Evolutionary conservation across 2,113 vertebrate genomes (phyloP).

Genomic region (Illadopsis cleaveri): DNA sequence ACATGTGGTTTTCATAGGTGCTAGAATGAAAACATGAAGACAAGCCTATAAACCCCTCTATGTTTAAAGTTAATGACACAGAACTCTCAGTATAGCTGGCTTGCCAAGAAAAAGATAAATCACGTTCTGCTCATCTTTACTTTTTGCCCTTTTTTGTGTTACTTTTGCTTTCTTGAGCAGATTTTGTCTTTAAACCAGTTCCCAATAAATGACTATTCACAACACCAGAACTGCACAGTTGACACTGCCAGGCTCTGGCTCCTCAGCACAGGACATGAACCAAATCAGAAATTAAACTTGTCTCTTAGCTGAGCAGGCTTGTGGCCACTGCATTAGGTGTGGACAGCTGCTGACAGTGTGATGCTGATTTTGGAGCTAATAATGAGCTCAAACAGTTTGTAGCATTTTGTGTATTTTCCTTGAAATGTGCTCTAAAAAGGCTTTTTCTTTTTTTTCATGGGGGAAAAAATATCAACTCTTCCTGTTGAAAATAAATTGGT

Average conservation of each 20-base stretch:
- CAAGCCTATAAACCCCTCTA: neutral
- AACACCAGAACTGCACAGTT: neutral
- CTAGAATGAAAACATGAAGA: neutral
- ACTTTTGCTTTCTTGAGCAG: neutral
- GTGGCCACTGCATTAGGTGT: neutral
- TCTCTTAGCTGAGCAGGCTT: neutral
- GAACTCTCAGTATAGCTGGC: neutral
- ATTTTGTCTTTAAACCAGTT: neutral
- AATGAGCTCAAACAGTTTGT: neutral
- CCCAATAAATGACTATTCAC: neutral
- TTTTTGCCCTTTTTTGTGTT: neutral
- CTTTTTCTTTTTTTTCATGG: neutral
- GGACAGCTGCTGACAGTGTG: neutral
- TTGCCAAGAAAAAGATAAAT: neutral
- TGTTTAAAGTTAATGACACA: neutral
- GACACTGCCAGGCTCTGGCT: neutral
- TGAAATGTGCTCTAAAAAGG: neutral
- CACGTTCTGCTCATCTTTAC: neutral
- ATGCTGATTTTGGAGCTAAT: neutral
- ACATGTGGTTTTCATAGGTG: conserved; percentile 10
- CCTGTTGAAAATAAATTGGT: neutral
- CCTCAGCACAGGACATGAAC: neutral
- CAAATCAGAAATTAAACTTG: neutral
- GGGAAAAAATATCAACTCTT: neutral
- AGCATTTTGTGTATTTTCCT: neutral